phyloP scores from a whole-genome alignment of 37 sponge, comb jelly and placozoan genomes.

The Halichondria panicea region DNA sequence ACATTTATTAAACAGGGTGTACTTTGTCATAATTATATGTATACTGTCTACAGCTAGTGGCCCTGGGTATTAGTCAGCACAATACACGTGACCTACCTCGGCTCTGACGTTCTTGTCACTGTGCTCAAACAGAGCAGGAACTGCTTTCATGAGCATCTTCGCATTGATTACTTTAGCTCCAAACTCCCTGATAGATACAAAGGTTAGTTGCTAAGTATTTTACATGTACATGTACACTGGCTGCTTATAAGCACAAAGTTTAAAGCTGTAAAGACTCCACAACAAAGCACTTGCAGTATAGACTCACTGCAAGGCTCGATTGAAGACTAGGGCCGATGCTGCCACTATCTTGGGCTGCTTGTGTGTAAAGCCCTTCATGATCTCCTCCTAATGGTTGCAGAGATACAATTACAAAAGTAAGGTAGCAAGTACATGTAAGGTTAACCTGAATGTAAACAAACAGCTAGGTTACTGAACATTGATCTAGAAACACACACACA shows the following conservation, averaged over 20 bases:
- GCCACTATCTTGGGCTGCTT: constrained; percentile 96
- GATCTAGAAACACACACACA: too few relatives aligned
- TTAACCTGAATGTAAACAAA: too few relatives aligned
- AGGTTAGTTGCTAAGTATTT: background rate
- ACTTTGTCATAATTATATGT: background rate
- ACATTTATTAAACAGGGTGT: background rate
- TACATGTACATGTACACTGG: background rate
- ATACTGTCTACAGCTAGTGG: background rate
- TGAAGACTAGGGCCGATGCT: constrained; percentile 67
- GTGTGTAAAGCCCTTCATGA: constrained; percentile 71
- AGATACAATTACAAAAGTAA: background rate
- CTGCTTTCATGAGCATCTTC: constrained; percentile 72
- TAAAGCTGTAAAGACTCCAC: too few relatives aligned
- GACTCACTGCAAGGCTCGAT: constrained; percentile 60
- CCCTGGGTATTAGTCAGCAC: background rate
- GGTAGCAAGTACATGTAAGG: too few relatives aligned
- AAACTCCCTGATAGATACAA: constrained; percentile 65
- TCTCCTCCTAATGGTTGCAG: constrained; percentile 59
- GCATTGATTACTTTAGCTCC: constrained; percentile 84
- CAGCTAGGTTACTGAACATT: too few relatives aligned
- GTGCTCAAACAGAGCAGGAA: constrained; percentile 84
- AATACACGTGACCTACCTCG: constrained; percentile 39
- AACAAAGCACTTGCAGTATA: background rate
- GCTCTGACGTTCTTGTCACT: constrained; percentile 91
- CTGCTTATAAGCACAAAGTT: too few relatives aligned